A percentile compares a stretch with the other conserved stretches of the same genome.
phyloP scores from a whole-genome alignment of 1,140 invertebrate genomes.

The Drosophila busckii region DNA sequence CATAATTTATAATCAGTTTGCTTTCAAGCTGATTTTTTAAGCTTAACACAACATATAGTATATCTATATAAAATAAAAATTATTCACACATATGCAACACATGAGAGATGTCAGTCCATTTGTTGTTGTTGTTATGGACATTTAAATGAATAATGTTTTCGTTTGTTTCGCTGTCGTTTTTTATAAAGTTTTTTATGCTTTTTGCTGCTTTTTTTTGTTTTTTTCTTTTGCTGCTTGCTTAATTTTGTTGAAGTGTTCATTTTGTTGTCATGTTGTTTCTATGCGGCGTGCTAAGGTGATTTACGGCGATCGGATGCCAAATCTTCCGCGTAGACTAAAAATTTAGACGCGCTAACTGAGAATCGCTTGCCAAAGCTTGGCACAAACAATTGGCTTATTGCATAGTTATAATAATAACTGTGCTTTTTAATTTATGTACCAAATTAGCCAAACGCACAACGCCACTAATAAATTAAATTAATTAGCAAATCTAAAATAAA shows the following conservation, averaged over 20 bases:
- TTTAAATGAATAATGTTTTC: conserved; percentile 74
- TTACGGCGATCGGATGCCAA: conserved; percentile 66
- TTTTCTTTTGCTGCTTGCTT: conserved; percentile 36
- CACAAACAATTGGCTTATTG: too few relatives aligned
- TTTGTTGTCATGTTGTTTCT: conserved; percentile 73
- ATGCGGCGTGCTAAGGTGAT: conserved; percentile 61
- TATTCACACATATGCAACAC: conserved; percentile 43
- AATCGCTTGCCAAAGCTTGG: too few relatives aligned
- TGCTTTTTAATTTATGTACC: too few relatives aligned
- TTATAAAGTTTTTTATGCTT: conserved; percentile 12
- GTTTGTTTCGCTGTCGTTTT: conserved; percentile 59
- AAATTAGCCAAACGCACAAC: conserved; percentile 56
- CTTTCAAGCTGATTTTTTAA: conserved; percentile 44
- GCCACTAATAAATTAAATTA: conserved; percentile 51
- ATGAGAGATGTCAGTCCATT: too few relatives aligned
- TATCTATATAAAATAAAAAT: conserved; percentile 23
- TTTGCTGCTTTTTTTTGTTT: conserved; percentile 3
- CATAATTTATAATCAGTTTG: conserved; percentile 76
- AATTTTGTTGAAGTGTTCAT: conserved; percentile 68
- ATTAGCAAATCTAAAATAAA: conserved; percentile 26
- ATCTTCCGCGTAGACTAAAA: conserved; percentile 69
- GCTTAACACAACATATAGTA: conserved; percentile 7
- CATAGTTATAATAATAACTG: too few relatives aligned
- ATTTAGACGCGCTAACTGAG: conserved; percentile 21
- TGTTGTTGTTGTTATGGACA: conserved; percentile 64